Evolutionary conservation across 2,888 invertebrate genomes (phyloP), one percentile per base, ranked within the genome.

Genomic region (Stenurella melanura): DNA sequence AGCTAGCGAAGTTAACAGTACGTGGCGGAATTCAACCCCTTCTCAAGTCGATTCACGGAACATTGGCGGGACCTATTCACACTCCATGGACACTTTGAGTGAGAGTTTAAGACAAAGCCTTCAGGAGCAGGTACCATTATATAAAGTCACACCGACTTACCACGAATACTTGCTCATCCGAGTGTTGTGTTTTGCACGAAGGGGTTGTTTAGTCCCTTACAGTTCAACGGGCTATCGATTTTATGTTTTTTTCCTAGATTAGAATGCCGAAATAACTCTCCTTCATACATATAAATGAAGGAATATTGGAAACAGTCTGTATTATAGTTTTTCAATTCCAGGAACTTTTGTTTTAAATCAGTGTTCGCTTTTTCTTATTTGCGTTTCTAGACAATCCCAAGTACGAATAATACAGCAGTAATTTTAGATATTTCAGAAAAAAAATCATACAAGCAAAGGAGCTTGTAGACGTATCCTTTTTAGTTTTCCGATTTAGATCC

Each of bases 51-150:
- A 58, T 79, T 75, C 58, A 74, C 67, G 72, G 69, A 72, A 79
- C 74, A 76, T 72, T 73, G 42, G 69, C 71, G 67, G 50, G 66
- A 67, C 79, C 73, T 73, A 57, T 80, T 78, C 78, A 79, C 79
- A 81, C 75, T 74, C 66, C 71, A 74, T 78, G 78, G 77, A 69
- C 78, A 75, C 78, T 79, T 79, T 77, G 74, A 80, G 66, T 73
- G 74, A 34, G 34, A 77, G 74, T 75, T 68, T 68, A 77, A 79
- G 79, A 79, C 78, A 79, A 81, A 81, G 81, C 81, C 64, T 34
- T 63, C 38, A 64, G 56, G 34, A 73, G 73, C 67, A 67, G 67
- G 67, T 67, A 26, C 54, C 54, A 67, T 67, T 26, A 54, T 18
- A 42, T 26, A 60, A 70, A 70, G 70, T 60, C 70, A 42, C 70